These are phyloP conservation scores for Notothenia rossii DNA, from an alignment of 2,113 vertebrate species.

Conservation along the genomic window DNA sequence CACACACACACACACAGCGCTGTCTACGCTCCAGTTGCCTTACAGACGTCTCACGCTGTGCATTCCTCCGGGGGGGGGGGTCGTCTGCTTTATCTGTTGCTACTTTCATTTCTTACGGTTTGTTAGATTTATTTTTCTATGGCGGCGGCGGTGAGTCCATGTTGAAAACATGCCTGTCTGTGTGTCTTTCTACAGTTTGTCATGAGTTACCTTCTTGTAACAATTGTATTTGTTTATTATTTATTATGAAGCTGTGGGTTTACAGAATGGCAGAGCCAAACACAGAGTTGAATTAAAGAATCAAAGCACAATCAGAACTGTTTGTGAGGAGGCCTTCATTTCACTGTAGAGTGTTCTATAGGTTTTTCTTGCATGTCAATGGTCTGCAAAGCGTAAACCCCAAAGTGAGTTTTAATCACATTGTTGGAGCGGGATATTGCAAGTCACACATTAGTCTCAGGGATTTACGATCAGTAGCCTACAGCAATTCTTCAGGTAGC, in stretches of 20 bases:
- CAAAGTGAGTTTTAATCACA: too few species aligned
- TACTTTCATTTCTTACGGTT: constrained; percentile 39
- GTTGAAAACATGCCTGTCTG: constrained; percentile 48
- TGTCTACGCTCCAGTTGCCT: constrained; percentile 76
- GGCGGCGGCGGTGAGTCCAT: constrained; percentile 19
- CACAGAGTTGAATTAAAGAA: constrained; percentile 64
- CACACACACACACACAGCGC: too few species aligned
- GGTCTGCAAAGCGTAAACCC: too few species aligned
- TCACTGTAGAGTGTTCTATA: not conserved
- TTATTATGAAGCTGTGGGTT: constrained; percentile 76
- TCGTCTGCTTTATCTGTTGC: constrained; percentile 45
- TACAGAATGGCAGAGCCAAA: constrained; percentile 70
- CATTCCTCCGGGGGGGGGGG: constrained; percentile 28
- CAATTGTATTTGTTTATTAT: constrained; percentile 67
- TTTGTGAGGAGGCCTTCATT: constrained; percentile 30
- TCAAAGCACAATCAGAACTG: constrained; percentile 68
- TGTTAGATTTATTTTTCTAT: constrained; percentile 75
- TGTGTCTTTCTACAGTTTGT: constrained; percentile 51
- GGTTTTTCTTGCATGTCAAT: too few species aligned
- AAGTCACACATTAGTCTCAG: too few species aligned
- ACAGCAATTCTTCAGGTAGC: too few species aligned
- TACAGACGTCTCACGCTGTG: constrained; percentile 54
- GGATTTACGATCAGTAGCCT: too few species aligned
- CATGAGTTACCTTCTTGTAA: constrained; percentile 42
- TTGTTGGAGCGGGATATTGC: too few species aligned